Evolutionary conservation across 2,113 vertebrate genomes (phyloP), one percentile per base, ranked within the genome.

Genomic region (Alethe diademata): DNA sequence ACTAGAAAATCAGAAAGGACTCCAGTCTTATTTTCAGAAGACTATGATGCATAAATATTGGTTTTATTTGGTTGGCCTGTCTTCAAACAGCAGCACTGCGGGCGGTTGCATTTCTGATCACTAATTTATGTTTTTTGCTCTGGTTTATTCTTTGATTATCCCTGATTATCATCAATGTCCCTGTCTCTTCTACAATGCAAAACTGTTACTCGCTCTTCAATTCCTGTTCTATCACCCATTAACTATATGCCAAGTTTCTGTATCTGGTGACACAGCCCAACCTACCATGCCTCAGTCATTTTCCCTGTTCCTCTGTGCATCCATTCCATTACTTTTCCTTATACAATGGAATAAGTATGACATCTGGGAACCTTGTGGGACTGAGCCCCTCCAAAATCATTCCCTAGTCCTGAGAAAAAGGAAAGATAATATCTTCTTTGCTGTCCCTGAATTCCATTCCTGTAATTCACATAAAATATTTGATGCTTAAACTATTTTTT

Each of bases 51-150:
- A 95, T 71, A 97, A 96, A 95, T 88, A 90, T 43, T 94, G 76
- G 57, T 90, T 94, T 93, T 84, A 84, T 86, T 91, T 12, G 3
- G 31, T 64, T 42, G 36, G 51, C 76, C 84, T 97, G 95, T 96
- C 97, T 97, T 97, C 94, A 96, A 93, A 96, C 20, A 19, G 75
- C 67, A 95, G 67, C 85, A 88, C 38, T 96, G 93, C 87, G 78
- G 69, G 57, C 12, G 9, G 74, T 72, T 88, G 65, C 57, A 69
- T 81, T 92, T 97, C 91, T 93, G 85, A 92, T 90, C 65, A 47
- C 40, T 74, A 80, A 79, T 89, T 86, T 82, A 70, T 58, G 54
- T 33, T 87, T 43, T 90, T 82, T 74, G 61, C n/a, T 83, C 40
- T 71, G 95, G 51, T 36, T 80, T 88, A 60, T 86, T 93, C n/a